Evolutionary conservation across 2,113 vertebrate species (phyloP).

Genomic region (Amazona vittata): DNA sequence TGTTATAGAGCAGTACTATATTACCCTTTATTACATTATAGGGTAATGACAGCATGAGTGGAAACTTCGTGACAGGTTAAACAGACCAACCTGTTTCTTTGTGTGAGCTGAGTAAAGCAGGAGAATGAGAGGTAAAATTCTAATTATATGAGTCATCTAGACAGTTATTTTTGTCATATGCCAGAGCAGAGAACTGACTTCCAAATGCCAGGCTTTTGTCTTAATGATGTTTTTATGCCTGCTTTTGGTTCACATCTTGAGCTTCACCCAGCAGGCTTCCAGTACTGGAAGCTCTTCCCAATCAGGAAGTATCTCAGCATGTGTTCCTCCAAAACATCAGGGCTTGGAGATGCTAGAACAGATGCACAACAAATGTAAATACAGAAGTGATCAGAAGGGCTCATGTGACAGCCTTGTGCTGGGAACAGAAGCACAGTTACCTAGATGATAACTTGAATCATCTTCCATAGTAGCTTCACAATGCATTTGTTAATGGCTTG

Average conservation of each 20-base stretch:
- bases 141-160: neutral
- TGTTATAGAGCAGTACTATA: neutral
- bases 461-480: neutral
- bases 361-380: conserved; percentile 44
- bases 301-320: conserved; percentile 15
- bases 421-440: neutral
- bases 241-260: neutral
- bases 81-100: neutral
- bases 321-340: neutral
- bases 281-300: neutral
- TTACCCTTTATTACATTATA: neutral
- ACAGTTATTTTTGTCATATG: neutral
- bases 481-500: neutral
- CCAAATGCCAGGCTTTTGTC: neutral
- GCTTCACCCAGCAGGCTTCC: neutral
- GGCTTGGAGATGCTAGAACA: neutral
- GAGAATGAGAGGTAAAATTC: neutral
- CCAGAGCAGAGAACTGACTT: neutral
- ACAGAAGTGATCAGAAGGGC: neutral
- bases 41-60: neutral
- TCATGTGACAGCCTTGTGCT: neutral
- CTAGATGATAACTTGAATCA: neutral
- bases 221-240: neutral
- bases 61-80: neutral
- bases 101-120: neutral